Evolutionary conservation across 2,113 vertebrate genomes (phyloP).

Genomic region (Macquaria australasica): DNA sequence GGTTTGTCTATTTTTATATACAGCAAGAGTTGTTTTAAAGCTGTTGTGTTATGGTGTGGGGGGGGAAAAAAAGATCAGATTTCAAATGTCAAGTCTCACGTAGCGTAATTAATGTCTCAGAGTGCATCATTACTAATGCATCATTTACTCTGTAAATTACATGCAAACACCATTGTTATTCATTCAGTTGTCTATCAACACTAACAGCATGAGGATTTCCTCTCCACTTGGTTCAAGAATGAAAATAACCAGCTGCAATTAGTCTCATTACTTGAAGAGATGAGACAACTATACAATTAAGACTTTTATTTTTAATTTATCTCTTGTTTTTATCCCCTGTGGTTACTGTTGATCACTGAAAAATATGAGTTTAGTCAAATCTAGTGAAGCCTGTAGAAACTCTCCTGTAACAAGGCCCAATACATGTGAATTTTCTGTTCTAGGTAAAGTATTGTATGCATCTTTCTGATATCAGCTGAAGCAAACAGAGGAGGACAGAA

Average conservation of each 20-base stretch:
- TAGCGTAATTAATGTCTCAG: conserved; percentile 11
- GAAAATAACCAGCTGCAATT: conserved; percentile 2
- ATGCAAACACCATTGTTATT: neutral
- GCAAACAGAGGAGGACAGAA: neutral
- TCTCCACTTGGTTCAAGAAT: neutral
- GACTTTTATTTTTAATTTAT: neutral
- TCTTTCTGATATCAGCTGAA: conserved; percentile 5
- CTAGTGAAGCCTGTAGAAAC: neutral
- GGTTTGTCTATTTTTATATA: neutral
- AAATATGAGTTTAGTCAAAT: neutral
- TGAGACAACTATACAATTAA: neutral
- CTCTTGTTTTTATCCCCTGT: neutral
- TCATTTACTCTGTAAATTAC: conserved; percentile 26
- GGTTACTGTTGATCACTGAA: neutral
- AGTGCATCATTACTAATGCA: conserved; percentile 17
- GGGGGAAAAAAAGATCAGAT: neutral
- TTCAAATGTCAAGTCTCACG: conserved; percentile 12
- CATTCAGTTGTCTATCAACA: conserved; percentile 6
- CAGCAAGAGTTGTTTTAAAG: neutral
- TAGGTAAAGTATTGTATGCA: neutral
- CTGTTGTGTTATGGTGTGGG: neutral
- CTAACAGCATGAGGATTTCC: conserved; percentile 6
- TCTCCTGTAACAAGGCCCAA: neutral
- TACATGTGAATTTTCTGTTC: neutral
- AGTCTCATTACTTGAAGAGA: neutral